phyloP scores from a whole-genome alignment of 2,797 vertebrate genomes.

The Oceanodroma leucorhoa region DNA sequence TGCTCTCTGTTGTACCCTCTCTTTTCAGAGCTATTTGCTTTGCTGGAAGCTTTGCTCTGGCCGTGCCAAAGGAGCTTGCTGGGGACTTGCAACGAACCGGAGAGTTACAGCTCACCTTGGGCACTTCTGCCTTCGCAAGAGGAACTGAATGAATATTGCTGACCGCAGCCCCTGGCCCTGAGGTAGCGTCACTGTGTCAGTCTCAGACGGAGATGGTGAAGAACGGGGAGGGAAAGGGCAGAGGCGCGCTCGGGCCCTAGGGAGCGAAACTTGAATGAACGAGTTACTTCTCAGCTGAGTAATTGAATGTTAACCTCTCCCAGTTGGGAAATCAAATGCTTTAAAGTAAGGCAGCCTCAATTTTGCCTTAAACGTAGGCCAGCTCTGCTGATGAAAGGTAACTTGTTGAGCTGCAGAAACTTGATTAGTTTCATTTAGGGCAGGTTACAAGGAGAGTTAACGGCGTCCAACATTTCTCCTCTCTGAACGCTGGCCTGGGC shows the following conservation, averaged over 20 bases:
- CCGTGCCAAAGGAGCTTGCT: not conserved
- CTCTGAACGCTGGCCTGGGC: not conserved
- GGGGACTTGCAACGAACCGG: accelerated
- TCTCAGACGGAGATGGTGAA: not conserved
- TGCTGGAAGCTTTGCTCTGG: not conserved
- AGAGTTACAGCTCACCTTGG: not conserved
- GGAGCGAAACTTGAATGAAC: not conserved
- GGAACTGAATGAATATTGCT: not conserved
- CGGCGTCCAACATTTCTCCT: accelerated
- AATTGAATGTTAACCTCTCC: not conserved
- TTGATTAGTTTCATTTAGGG: not conserved
- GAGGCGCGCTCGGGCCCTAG: accelerated
- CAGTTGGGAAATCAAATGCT: not conserved
- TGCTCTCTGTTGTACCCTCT: not conserved
- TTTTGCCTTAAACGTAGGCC: not conserved
- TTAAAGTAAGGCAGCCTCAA: not conserved
- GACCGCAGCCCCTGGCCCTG: not conserved
- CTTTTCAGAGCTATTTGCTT: not conserved
- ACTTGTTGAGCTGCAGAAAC: not conserved
- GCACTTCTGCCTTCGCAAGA: accelerated
- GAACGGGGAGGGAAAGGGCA: not conserved
- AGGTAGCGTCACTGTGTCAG: not conserved
- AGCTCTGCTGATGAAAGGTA: not conserved
- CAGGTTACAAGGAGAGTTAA: not conserved
- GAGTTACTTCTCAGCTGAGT: not conserved